phyloP scores from a whole-genome alignment of 1,140 invertebrate species.

The Neomicropteryx cornuta region DNA sequence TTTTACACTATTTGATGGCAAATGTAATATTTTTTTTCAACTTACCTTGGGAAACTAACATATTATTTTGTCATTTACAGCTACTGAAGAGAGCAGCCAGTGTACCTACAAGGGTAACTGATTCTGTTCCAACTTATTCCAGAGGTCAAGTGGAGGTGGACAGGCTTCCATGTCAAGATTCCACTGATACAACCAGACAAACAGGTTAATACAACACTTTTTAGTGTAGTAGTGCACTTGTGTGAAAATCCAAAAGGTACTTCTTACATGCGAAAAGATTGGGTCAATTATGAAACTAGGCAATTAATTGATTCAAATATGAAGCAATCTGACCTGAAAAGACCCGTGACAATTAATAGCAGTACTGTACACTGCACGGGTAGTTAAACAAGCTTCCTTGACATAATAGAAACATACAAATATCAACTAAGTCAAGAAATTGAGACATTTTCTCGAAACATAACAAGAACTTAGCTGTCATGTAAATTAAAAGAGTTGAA shows the following conservation, averaged over 20 bases:
- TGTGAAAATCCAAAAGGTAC: too few relatives aligned
- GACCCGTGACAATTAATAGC: not conserved
- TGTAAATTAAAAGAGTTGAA: too few relatives aligned
- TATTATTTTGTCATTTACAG: conserved; percentile 18
- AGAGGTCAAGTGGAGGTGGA: too few relatives aligned
- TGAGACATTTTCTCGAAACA: too few relatives aligned
- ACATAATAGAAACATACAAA: too few relatives aligned
- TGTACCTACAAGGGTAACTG: conserved; percentile 43
- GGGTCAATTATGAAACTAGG: too few relatives aligned
- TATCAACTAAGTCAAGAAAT: too few relatives aligned
- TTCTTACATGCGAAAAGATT: too few relatives aligned
- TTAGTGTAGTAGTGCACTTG: too few relatives aligned
- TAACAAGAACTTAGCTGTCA: too few relatives aligned
- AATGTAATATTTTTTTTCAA: not conserved
- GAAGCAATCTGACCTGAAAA: conserved; percentile 7
- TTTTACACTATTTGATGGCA: not conserved
- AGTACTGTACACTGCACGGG: conserved; percentile 3
- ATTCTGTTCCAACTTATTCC: conserved; percentile 18
- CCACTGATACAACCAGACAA: conserved; percentile 11
- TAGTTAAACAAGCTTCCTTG: too few relatives aligned
- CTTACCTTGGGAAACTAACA: not conserved
- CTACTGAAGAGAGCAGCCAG: conserved; percentile 48
- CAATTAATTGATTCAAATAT: conserved; percentile 10
- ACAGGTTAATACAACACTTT: conserved; percentile 4
- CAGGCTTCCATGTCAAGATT: conserved; percentile 10